Evolutionary conservation across 2,797 vertebrate species (phyloP), one percentile per base, ranked within the genome.

Genomic region (Dicrostonyx torquatus): DNA sequence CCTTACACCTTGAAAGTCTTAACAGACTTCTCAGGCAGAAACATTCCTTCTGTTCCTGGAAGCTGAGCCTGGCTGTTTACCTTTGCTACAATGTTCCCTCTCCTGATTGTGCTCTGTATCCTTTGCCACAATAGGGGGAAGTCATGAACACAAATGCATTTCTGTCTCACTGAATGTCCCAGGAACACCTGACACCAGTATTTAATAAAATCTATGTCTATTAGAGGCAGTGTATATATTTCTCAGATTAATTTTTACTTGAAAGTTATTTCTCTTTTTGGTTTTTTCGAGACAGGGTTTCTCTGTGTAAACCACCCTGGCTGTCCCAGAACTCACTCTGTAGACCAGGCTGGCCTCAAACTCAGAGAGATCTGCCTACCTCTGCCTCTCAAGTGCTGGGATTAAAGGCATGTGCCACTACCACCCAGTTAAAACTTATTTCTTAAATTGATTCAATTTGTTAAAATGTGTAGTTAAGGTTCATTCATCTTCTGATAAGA

Each of bases 171-270:
- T 13, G 18, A 48, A 58, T 5, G 60, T 62, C 50, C 6, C 45
- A 4, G 50, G 55, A 14, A 72, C 26, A n/a, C 73, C 37, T 12
- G 20, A 26, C 50, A 88, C 48, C 29, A 34, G 17, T 31, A 77
- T 8, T 50, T 50, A 77, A 50, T 50, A 77, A 77, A 50, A 50
- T 15, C 43, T 50, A 48, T 50, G 31, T 53, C 31, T 76, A 15
- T 50, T 50, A 77, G 45, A 50, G 3, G 45, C 26, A 50, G 6
- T 50, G 9, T 34, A 50, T 79, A 1, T 68, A 40, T 84, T 79
- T 89, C 45, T 76, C 6, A 94, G 37, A 87, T 53, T 90, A 85
- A 87, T 66, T 92, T 76, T 90, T 85, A 76, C 26, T 93, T 77
- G 77, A 66, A 48, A 77, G 9, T 31, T 50, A 50, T 20, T 34